Percentiles rank a stretch among this genome's conserved stretches.
phyloP scores from a whole-genome alignment of 2,797 vertebrate species.

The Acrossocheilus wenchowensis region DNA sequence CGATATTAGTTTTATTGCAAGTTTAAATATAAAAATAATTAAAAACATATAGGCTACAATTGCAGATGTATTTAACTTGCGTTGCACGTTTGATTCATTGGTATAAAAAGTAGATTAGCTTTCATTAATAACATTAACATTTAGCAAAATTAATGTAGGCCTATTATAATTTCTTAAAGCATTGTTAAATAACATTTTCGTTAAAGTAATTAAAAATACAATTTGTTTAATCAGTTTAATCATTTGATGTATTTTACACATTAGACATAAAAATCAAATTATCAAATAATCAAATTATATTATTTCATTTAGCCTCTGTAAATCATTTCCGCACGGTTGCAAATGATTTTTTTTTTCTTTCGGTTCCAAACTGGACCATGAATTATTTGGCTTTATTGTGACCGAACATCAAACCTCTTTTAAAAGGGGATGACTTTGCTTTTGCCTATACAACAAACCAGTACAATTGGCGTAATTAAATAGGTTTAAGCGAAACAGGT shows the following conservation, averaged over 20 bases:
- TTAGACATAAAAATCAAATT: neutral
- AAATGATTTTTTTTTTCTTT: neutral
- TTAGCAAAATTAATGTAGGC: neutral
- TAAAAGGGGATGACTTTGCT: conserved; percentile 65
- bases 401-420: conserved; percentile 66
- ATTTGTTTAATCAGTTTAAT: neutral
- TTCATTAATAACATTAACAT: neutral
- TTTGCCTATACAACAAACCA: conserved; percentile 58
- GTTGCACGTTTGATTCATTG: neutral
- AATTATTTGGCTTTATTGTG: conserved; percentile 57
- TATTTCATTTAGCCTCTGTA: neutral
- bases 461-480: conserved; percentile 78
- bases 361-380: neutral
- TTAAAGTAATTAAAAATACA: neutral
- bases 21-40: neutral
- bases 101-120: neutral
- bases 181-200: neutral
- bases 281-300: no score
- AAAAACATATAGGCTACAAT: neutral
- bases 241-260: neutral
- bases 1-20: neutral
- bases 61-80: neutral
- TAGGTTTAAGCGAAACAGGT: conserved; percentile 79
- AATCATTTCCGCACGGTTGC: neutral
- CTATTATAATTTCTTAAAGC: neutral